Evolutionary conservation across 2,888 invertebrate species (phyloP), one percentile per base, ranked within the genome.

Genomic region (Ommatoiulus sabulosus): DNA sequence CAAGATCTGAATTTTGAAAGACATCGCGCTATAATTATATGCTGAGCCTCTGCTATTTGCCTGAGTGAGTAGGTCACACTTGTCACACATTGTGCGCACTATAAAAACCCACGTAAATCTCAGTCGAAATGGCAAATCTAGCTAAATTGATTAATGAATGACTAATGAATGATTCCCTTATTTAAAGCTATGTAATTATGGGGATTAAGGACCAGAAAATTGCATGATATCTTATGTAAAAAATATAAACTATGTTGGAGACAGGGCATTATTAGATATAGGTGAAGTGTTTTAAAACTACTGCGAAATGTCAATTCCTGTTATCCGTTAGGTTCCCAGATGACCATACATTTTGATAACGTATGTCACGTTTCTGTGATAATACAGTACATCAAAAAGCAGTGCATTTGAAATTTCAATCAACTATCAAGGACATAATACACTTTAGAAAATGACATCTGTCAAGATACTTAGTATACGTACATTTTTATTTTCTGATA

Each of bases 31-130:
- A 35, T 80, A 80, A 80, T 80, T 80, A 80, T 5, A 80, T 80
- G 35, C 35, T 24, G 12, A 35, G 24, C 3, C 10, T 35, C 35
- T 80, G 10, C 72, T 72, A 15, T 80, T 24, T 43, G 35, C 12
- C 80, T 80, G 80, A 80, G 80, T 80, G 80, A 80, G 80, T 80
- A 80, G 80, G 80, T 80, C 80, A 80, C 35, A 80, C 80, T 80
- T 80, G 80, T 80, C 35, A 35, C 80, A 80, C 80, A 35, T 43
- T 80, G 24, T 72, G 57, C 57, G 12, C 35, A 80, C 80, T 35
- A 80, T 12, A 80, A 80, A 80, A 80, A 80, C 43, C 80, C 35
- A 80, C 80, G 7, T 15, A 0, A 80, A 72, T 72, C 35, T 35
- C 80, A 80, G 8, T 15, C 4, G 3, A 15, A 80, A 35, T 43